phyloP scores from a whole-genome alignment of 2,113 vertebrate genomes.

The Ochotona princeps region DNA sequence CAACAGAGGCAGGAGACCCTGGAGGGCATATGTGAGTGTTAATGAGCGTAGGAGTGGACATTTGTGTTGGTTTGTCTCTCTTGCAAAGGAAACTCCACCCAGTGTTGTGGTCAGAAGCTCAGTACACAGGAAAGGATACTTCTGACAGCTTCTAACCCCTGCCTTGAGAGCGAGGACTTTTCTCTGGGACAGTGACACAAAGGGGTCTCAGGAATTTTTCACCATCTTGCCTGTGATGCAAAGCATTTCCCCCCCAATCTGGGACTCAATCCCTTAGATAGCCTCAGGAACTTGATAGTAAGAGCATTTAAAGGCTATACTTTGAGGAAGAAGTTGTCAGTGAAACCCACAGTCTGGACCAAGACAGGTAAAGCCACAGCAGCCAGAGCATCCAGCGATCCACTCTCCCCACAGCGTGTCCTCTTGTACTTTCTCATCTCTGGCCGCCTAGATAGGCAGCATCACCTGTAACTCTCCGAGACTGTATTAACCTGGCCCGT shows the following conservation, averaged over 20 bases:
- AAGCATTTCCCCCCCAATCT: not conserved
- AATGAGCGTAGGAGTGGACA: not conserved
- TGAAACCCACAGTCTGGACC: not conserved
- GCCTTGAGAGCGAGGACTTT: not conserved
- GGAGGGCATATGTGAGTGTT: too few species aligned
- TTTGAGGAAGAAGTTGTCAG: not conserved
- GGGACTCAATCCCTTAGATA: not conserved
- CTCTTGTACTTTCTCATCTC: not conserved
- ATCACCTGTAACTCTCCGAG: not conserved
- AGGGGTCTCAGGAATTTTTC: too few species aligned
- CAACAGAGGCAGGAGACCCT: not conserved
- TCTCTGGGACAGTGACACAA: rapidly evolving
- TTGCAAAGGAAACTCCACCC: not conserved
- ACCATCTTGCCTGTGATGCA: not conserved
- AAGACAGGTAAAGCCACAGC: not conserved
- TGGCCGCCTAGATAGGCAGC: not conserved
- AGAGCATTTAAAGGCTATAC: not conserved
- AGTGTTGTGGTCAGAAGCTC: not conserved
- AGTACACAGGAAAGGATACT: not conserved
- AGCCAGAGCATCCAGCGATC: too few species aligned
- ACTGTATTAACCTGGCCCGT: not conserved
- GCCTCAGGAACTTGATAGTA: not conserved
- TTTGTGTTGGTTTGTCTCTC: not conserved
- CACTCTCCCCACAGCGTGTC: too few species aligned
- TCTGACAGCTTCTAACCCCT: not conserved